Percentiles rank a stretch among this genome's conserved stretches.
phyloP scores from a whole-genome alignment of 2,797 vertebrate genomes.

The Rhinella marina region DNA sequence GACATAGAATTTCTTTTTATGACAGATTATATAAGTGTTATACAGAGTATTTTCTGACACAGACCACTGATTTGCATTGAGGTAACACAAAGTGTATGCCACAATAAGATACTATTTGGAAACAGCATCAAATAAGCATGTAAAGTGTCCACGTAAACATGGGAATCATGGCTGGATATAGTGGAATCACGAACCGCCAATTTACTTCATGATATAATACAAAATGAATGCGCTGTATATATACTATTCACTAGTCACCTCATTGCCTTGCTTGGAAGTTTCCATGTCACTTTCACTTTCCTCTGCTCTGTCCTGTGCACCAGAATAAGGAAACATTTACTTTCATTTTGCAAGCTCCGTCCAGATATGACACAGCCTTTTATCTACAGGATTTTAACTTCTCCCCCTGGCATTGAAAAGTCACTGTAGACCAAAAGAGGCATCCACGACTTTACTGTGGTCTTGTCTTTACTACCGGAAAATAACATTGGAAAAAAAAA shows the following conservation, averaged over 20 bases:
- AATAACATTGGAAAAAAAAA: background rate
- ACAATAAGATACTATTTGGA: too few relatives aligned
- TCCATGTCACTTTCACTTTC: slow-evolving; percentile 11
- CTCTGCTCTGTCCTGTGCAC: background rate
- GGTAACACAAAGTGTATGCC: too few relatives aligned
- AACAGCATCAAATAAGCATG: too few relatives aligned
- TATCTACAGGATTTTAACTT: background rate
- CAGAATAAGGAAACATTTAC: background rate
- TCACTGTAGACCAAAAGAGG: background rate
- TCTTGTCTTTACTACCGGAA: background rate
- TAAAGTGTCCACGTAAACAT: too few relatives aligned
- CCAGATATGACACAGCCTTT: slow-evolving; percentile 4
- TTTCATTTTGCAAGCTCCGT: background rate
- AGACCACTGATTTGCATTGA: too few relatives aligned
- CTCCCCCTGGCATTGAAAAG: background rate
- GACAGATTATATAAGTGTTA: too few relatives aligned
- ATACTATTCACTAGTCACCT: background rate
- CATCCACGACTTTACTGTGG: background rate
- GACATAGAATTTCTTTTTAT: too few relatives aligned
- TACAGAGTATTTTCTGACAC: too few relatives aligned
- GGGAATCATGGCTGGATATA: too few relatives aligned
- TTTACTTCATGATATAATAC: too few relatives aligned
- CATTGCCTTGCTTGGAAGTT: background rate
- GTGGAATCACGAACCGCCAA: too few relatives aligned
- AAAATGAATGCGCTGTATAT: too few relatives aligned